A percentile compares a stretch with the other conserved stretches of the same genome.
These are phyloP conservation scores for Diarsia brunnea DNA, from an alignment of 2,888 invertebrate genomes.

Conservation along the genomic window DNA sequence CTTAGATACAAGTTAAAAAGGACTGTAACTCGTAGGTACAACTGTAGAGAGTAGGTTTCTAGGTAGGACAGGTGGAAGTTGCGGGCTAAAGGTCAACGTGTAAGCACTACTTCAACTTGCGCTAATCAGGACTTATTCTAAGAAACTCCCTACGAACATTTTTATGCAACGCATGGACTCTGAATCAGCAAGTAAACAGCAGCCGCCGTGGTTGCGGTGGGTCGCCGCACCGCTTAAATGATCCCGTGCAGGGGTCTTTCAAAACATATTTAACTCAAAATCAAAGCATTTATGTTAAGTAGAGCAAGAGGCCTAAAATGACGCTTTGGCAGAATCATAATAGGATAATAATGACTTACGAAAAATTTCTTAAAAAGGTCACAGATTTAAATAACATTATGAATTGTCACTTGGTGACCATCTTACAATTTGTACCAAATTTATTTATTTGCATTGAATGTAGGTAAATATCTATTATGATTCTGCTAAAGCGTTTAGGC, in stretches of 20 bases:
- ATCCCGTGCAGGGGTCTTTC: not conserved
- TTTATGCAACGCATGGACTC: not conserved
- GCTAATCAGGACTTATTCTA: not conserved
- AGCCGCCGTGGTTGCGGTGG: not conserved
- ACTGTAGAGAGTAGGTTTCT: not conserved
- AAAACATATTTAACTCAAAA: not conserved
- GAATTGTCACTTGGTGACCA: too few species aligned
- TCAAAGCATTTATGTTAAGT: not conserved
- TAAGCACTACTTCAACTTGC: not conserved
- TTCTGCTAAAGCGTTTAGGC: too few species aligned
- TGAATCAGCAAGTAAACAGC: not conserved
- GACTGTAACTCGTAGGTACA: not conserved
- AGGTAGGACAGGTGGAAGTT: not conserved
- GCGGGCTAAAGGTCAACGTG: not conserved
- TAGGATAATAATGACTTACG: too few species aligned
- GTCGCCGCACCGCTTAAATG: not conserved
- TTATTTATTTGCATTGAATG: too few species aligned
- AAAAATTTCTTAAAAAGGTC: too few species aligned
- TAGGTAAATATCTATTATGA: too few species aligned
- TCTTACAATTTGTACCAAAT: too few species aligned
- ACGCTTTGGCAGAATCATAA: too few species aligned
- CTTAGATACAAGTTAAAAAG: not conserved
- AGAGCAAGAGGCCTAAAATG: not conserved
- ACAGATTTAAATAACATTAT: too few species aligned
- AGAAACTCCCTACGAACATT: not conserved